A percentile compares a stretch with the other conserved stretches of the same genome.
Conservation (phyloP, 2,797 vertebrate genomes). For the Myotis pilosus region DNA sequence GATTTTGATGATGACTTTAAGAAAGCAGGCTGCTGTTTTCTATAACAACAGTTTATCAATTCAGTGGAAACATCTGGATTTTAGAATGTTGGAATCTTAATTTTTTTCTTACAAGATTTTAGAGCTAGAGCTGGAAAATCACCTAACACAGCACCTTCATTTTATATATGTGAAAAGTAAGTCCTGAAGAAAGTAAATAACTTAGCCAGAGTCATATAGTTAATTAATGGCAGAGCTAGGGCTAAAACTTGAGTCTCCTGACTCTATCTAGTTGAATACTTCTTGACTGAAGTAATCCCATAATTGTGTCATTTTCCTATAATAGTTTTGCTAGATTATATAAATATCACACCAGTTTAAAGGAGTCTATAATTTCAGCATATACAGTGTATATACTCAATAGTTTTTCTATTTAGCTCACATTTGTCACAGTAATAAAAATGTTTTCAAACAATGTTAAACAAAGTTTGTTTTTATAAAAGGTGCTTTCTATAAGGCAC, state of each 20-base stretch:
- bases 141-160: background rate
- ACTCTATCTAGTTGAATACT: slow-evolving; percentile 4
- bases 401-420: slow-evolving; percentile 14
- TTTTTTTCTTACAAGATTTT: slow-evolving; percentile 32
- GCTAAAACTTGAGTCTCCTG: slow-evolving; percentile 25
- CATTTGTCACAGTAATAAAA: slow-evolving; percentile 50
- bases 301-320: slow-evolving; percentile 39
- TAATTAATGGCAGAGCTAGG: slow-evolving; percentile 43
- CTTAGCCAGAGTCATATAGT: background rate
- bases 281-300: slow-evolving; percentile 29
- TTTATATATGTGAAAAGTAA: slow-evolving; percentile 50
- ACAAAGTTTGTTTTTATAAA: slow-evolving; percentile 36
- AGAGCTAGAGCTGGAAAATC: slow-evolving; percentile 20
- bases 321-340: slow-evolving; percentile 44
- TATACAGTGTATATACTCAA: background rate
- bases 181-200: slow-evolving; percentile 36
- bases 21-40: background rate
- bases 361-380: slow-evolving; percentile 21
- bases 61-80: background rate
- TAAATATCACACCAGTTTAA: slow-evolving; percentile 39
- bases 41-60: slow-evolving; percentile 29
- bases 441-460: slow-evolving; percentile 33
- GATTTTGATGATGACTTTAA: slow-evolving; percentile 55
- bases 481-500: background rate
- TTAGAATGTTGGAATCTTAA: background rate